These are phyloP conservation scores for Lordiphosa mommai DNA, from an alignment of 1,140 invertebrate genomes.

Conservation along the genomic window DNA sequence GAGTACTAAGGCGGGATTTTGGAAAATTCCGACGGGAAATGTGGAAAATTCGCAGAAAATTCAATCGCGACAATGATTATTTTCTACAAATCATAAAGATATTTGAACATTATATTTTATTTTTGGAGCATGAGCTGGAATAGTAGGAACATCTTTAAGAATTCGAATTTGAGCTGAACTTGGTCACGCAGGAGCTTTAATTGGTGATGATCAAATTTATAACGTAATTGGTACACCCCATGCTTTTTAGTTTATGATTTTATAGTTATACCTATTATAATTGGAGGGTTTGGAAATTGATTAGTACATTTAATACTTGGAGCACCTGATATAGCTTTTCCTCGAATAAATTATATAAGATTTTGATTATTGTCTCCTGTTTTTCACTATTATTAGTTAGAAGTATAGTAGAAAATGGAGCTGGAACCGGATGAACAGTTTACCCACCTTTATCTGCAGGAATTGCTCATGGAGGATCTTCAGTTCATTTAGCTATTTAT, in stretches of 20 bases:
- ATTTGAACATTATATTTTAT: conserved; percentile 88
- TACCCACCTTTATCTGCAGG: conserved; percentile 84
- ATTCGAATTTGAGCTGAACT: conserved; percentile 86
- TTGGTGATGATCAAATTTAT: conserved; percentile 86
- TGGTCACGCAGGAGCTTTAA: conserved; percentile 82
- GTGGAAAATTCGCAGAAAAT: too few species aligned
- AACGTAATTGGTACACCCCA: conserved; percentile 87
- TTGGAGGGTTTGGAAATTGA: conserved; percentile 90
- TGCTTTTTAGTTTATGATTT: conserved; percentile 90
- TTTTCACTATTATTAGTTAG: conserved; percentile 82
- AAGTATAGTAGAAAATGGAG: conserved; percentile 82
- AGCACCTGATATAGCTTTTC: conserved; percentile 87
- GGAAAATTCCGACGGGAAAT: too few species aligned
- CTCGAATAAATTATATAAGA: conserved; percentile 89
- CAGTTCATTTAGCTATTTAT: conserved; percentile 86
- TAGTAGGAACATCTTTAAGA: conserved; percentile 84
- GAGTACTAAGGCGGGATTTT: too few species aligned
- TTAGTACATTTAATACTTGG: conserved; percentile 87
- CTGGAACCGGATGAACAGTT: conserved; percentile 85
- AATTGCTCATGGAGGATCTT: conserved; percentile 82
- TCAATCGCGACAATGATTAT: conserved; percentile 82
- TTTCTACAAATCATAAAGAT: conserved; percentile 88
- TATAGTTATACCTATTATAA: conserved; percentile 88
- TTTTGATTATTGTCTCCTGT: conserved; percentile 86
- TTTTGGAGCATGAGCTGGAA: conserved; percentile 84